Base-by-base conservation (phyloP, 2,113 vertebrate genomes). In the Grallaria varia region DNA sequence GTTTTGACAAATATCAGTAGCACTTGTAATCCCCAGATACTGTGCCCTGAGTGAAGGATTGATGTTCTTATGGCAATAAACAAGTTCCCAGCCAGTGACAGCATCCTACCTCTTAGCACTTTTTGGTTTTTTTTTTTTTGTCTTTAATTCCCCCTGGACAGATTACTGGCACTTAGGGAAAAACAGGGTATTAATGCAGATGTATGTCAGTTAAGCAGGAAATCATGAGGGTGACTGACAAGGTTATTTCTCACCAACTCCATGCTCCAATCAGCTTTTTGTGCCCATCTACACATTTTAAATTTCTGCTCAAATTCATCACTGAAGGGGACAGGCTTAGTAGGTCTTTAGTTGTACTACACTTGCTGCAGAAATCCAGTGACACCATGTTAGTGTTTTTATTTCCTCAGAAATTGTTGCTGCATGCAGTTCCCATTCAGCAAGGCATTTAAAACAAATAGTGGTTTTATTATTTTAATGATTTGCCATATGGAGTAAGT, bases 211-310 rank as follows among this genome's bases (percentile, higher is more conserved):
- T 59, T 10, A 80, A 27, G 27, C 8, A 49, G 17, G 8, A 80
- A 89, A 76, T 14, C 5, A 25, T 0, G 0, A 62, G 30, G 90
- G 24, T 16, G 79, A 74, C 33, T 91, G 78, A 63, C 53, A 94
- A 87, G 73, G 25, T 89, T 92, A 89, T 95, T 98, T 93, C 44
- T 94, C 62, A 87, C 37, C 2, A 56, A 64, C n/a, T 64, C 23
- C 28, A 30, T 0, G 21, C 77, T 92, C 47, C 59, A 78, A 96
- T 68, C 21, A 91, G 33, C 20, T 94, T 93, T 87, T 62, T 73
- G 28, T 84, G 47, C n/a, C 52, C 39, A 74, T 83, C 52, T 69
- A 71, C 66, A 78, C 1, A 4, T 88, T 93, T 95, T 62, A 91
- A 96, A 87, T 92, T 96, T 85, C 72, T 94, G 8, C 45, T 94